Base-by-base conservation (phyloP, 2,888 invertebrate species). In the Drosophila crucigera region DNA sequence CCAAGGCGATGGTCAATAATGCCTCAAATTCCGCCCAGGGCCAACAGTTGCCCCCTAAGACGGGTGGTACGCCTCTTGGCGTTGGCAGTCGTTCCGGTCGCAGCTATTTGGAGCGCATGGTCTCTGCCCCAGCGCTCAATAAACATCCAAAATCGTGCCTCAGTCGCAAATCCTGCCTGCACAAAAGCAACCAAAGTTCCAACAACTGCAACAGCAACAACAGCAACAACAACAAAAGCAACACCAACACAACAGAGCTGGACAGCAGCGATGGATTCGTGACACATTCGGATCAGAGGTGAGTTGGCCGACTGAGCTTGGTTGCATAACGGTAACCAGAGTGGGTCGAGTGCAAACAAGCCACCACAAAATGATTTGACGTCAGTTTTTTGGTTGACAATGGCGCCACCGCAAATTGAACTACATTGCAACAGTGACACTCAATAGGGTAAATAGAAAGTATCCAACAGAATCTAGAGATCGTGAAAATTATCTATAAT, bases 71-170 rank as follows among this genome's bases (percentile, higher is more conserved):
- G 47, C 82, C 89, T 14, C 70, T 89, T 11, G 88, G 87, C 49
- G 85, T 87, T n/a, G 91, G 83, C 63, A 88, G 90, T 65, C 91
- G 91, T 7, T 90, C 85, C 19, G 90, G 90, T 25, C 84, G 89
- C 22, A 84, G 76, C 35, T 90, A 84, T 61, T 79, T 92, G 73
- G 91, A 90, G 67, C 93, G 92, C 41, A 80, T 90, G 78, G 80
- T 88, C 52, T 91, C 92, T n/a, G 92, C 92, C 16, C 92, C 91
- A 37, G 81, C 89, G 69, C 91, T 93, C 74, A 92, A 92, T 25
- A 84, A 89, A 60, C 92, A 92, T 71, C 95, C 95, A 7, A 94
- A 94, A 77, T 95, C 95, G 35, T 95, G 95, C 81, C 92, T 95
- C 47, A 94, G 91, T 68, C 91, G 92, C 67, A 91, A 91, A 80